Evolutionary conservation across 2,888 invertebrate species (phyloP).

Genomic region (Pherbina coryleti): DNA sequence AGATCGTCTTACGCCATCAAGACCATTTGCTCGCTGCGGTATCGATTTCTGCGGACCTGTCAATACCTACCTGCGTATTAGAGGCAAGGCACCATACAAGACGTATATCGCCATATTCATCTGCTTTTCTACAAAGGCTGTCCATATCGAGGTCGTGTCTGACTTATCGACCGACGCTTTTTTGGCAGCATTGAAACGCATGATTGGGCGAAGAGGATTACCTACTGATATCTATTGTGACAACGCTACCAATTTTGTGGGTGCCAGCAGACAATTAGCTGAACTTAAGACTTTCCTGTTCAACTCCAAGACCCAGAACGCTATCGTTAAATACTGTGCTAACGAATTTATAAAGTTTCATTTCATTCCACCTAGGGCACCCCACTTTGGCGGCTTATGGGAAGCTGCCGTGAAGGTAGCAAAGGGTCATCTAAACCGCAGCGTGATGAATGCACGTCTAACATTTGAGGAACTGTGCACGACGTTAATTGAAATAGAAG

Average conservation of each 20-base stretch:
- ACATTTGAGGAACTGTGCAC: slow-evolving; percentile 45
- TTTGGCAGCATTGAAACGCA: slow-evolving; percentile 30
- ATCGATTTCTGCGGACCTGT: slow-evolving; percentile 37
- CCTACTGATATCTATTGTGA: slow-evolving; percentile 40
- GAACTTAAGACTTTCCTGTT: slow-evolving; percentile 34
- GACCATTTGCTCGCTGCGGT: too few species aligned
- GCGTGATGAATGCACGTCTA: slow-evolving; percentile 32
- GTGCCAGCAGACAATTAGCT: slow-evolving; percentile 14
- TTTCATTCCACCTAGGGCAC: slow-evolving; percentile 38
- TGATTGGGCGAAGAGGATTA: slow-evolving; percentile 1
- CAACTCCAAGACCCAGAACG: background rate
- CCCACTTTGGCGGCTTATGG: background rate
- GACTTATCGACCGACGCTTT: slow-evolving; percentile 42
- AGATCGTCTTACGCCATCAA: too few species aligned
- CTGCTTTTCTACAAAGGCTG: slow-evolving; percentile 41
- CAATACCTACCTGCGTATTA: slow-evolving; percentile 34
- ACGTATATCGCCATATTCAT: slow-evolving; percentile 38
- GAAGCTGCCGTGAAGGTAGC: slow-evolving; percentile 33
- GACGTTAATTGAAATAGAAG: slow-evolving; percentile 43
- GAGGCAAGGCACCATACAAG: slow-evolving; percentile 38
- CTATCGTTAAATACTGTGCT: slow-evolving; percentile 28
- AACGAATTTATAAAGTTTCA: slow-evolving; percentile 33
- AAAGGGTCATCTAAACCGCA: slow-evolving; percentile 35
- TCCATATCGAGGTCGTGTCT: slow-evolving; percentile 43
- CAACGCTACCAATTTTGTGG: slow-evolving; percentile 41